Conservation (phyloP, 2,797 vertebrate species). For the Emydoidea blandingii region DNA sequence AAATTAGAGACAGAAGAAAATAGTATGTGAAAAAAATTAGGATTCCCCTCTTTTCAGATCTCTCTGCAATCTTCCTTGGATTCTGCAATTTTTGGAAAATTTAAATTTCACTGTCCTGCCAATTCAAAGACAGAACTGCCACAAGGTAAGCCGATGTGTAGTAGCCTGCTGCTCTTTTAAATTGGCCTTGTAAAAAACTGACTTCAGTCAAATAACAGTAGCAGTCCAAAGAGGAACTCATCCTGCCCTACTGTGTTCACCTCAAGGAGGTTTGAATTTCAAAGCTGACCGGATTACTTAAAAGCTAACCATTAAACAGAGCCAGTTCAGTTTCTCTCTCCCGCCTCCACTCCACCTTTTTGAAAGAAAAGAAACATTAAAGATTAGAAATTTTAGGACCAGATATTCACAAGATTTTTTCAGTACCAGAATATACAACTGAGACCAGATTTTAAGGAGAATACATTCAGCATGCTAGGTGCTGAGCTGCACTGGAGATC, state of each 20-base stretch:
- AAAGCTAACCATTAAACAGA: slow-evolving; percentile 62
- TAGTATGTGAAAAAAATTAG: background rate
- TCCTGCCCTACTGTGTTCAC: slow-evolving; percentile 60
- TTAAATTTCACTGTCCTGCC: slow-evolving; percentile 32
- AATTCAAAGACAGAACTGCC: slow-evolving; percentile 31
- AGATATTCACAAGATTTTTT: background rate
- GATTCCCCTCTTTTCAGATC: slow-evolving; percentile 49
- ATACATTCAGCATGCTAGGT: background rate
- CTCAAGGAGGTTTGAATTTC: slow-evolving; percentile 65
- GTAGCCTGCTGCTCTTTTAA: slow-evolving; percentile 45
- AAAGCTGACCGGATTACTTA: slow-evolving; percentile 68
- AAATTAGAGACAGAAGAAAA: background rate
- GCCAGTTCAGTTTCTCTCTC: slow-evolving; percentile 39
- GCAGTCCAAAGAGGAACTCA: slow-evolving; percentile 50
- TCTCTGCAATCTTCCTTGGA: background rate
- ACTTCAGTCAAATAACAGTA: slow-evolving; percentile 52
- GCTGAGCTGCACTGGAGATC: background rate
- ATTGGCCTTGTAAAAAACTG: slow-evolving; percentile 56
- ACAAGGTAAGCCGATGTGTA: slow-evolving; percentile 53
- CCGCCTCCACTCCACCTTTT: slow-evolving; percentile 39
- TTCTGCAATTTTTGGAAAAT: background rate
- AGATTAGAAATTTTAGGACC: background rate
- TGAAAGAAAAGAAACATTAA: slow-evolving; percentile 24
- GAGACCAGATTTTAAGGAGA: background rate
- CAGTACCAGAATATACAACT: background rate